These are phyloP conservation scores for Herpetotheres cachinnans DNA, from an alignment of 2,113 vertebrate genomes.

Conservation along the genomic window DNA sequence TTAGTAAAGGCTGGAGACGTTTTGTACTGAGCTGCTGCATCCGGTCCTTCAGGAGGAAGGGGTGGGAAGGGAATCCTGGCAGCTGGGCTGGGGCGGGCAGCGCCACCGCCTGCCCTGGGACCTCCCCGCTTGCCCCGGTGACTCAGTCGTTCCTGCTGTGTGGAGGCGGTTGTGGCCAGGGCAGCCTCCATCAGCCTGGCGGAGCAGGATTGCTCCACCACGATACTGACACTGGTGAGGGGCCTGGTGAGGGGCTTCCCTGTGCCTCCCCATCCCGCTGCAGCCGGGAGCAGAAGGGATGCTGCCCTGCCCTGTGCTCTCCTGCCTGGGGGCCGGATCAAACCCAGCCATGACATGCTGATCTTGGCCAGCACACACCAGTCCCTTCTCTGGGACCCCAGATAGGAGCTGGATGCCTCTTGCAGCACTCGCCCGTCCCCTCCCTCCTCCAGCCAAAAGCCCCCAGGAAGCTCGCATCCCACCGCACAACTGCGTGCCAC, in stretches of 20 bases:
- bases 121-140: not conserved
- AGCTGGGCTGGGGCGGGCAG: not conserved
- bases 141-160: not conserved
- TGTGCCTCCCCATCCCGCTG: not conserved
- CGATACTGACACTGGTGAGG: not conserved
- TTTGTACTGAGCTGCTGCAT: constrained; percentile 54
- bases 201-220: not conserved
- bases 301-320: not conserved
- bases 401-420: not conserved
- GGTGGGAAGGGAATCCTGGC: constrained; percentile 43
- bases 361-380: not conserved
- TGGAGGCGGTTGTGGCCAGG: fast-evolving
- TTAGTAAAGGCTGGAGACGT: constrained; percentile 61
- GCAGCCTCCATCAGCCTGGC: not conserved
- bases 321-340: not conserved
- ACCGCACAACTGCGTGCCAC: fast-evolving
- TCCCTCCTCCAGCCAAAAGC: not conserved
- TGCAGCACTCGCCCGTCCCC: not conserved
- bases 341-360: not conserved
- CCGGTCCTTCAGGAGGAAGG: not conserved
- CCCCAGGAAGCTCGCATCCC: fast-evolving
- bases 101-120: not conserved
- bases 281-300: not conserved
- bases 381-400: not conserved
- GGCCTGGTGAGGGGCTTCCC: not conserved